Evolutionary conservation across 2,113 vertebrate genomes (phyloP).

Genomic region (Sebastes fasciatus): DNA sequence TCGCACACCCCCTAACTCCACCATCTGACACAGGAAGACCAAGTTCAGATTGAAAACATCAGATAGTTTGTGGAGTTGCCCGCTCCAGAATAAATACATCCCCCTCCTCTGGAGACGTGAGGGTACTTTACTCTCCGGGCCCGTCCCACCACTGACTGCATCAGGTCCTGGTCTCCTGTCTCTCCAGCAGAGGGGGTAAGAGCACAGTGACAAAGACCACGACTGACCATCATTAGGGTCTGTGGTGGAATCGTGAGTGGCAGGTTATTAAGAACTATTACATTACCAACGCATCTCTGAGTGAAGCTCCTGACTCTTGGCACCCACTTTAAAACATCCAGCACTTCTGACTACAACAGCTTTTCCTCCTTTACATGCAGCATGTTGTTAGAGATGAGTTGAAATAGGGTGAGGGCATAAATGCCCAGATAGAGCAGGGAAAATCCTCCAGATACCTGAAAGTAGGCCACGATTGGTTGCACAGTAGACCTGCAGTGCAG

Average conservation of each 20-base stretch:
- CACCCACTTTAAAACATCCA: slow-evolving; percentile 32
- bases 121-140: background rate
- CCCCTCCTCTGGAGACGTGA: background rate
- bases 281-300: slow-evolving; percentile 12
- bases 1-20: background rate
- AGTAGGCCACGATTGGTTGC: slow-evolving; percentile 70
- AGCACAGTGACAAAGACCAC: slow-evolving; percentile 59
- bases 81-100: slow-evolving; percentile 21
- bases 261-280: slow-evolving; percentile 42
- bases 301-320: slow-evolving; percentile 6
- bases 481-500: slow-evolving; percentile 68
- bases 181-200: slow-evolving; percentile 79
- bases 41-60: background rate
- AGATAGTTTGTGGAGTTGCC: background rate
- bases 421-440: slow-evolving; percentile 54
- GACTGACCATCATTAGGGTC: slow-evolving; percentile 52
- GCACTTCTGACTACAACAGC: slow-evolving; percentile 16
- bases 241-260: slow-evolving; percentile 28
- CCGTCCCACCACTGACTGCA: slow-evolving; percentile 13
- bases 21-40: slow-evolving; percentile 6
- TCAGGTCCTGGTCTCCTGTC: slow-evolving; percentile 42
- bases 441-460: slow-evolving; percentile 71
- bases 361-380: slow-evolving; percentile 34
- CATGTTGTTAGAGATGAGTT: slow-evolving; percentile 18
- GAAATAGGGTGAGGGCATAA: slow-evolving; percentile 34